Evolutionary conservation across 2,113 vertebrate genomes (phyloP).

Genomic region (Nettapus auritus): DNA sequence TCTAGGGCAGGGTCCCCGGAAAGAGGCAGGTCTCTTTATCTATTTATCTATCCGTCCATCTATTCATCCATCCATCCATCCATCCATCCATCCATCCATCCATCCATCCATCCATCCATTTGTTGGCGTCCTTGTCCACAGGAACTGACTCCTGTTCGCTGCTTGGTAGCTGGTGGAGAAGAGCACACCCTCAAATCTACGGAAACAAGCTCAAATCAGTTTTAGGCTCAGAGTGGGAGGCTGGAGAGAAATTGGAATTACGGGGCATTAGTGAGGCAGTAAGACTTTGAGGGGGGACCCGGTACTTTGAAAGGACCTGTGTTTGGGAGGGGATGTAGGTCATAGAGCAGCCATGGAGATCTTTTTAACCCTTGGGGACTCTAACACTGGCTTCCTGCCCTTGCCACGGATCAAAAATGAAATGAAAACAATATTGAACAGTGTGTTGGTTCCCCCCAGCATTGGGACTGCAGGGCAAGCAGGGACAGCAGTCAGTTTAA

Average conservation of each 20-base stretch:
- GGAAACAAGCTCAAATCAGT: not conserved
- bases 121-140: not conserved
- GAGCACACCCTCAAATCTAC: not conserved
- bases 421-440: not conserved
- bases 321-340: not conserved
- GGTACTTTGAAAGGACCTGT: fast-evolving
- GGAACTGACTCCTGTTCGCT: not conserved
- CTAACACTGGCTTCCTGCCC: not conserved
- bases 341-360: not conserved
- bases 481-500: conserved; percentile 40
- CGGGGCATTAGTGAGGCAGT: fast-evolving
- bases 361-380: not conserved
- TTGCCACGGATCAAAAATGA: not conserved
- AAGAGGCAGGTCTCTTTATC: not conserved
- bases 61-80: no score
- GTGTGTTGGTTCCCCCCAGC: not conserved
- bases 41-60: not conserved
- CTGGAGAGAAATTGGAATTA: not conserved
- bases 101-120: not conserved
- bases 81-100: no score
- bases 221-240: not conserved
- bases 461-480: not conserved
- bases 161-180: fast-evolving
- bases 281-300: not conserved
- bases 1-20: not conserved